A percentile compares a stretch with the other conserved stretches of the same genome.
These are phyloP conservation scores for Notechis scutatus DNA, from an alignment of 2,113 vertebrate species.

Conservation along the genomic window DNA sequence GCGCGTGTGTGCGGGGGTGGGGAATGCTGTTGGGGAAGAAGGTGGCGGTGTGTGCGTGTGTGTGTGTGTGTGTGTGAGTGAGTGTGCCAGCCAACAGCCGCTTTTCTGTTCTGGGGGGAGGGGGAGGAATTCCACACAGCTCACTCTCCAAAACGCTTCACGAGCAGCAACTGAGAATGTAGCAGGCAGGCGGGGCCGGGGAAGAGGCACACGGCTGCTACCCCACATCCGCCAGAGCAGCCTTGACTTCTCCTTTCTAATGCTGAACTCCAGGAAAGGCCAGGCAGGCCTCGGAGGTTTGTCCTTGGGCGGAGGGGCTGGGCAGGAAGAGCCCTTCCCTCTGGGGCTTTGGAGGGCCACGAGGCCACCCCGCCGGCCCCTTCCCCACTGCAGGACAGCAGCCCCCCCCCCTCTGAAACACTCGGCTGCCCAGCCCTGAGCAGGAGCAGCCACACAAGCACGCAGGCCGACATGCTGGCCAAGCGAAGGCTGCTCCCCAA, in stretches of 20 bases:
- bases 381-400: background rate
- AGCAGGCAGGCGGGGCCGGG: background rate
- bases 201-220: background rate
- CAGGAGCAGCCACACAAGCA: background rate
- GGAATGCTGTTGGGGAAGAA: background rate
- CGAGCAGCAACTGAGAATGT: background rate
- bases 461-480: background rate
- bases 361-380: background rate
- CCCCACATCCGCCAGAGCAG: background rate
- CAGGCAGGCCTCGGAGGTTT: background rate
- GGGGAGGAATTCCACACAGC: background rate
- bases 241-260: background rate
- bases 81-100: background rate
- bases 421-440: background rate
- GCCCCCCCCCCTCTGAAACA: accelerated
- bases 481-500: background rate
- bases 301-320: background rate
- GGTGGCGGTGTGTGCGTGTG: too few relatives aligned
- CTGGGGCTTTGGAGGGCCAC: background rate
- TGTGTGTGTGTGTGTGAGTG: too few relatives aligned
- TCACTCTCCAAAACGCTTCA: background rate
- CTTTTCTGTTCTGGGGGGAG: background rate
- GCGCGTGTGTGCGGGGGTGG: background rate
- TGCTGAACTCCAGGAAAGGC: background rate
- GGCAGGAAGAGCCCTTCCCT: background rate